Evolutionary conservation across 2,113 vertebrate species (phyloP), one percentile per base, ranked within the genome.

Genomic region (Ptyas mucosa): DNA sequence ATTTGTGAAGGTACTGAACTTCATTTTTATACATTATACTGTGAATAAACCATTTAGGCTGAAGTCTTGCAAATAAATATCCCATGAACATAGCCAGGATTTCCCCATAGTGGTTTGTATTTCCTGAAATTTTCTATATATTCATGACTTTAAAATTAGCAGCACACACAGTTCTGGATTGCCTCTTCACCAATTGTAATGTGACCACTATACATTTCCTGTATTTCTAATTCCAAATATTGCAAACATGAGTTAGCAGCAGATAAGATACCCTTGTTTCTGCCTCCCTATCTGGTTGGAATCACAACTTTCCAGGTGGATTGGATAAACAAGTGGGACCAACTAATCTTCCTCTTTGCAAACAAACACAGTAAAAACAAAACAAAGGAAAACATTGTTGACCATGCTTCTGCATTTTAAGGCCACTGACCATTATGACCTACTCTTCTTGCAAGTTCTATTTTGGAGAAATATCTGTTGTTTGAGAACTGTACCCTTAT

Each of bases 211-310:
- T 8, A 15, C 85, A 29, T 18, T 29, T 64, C 87, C n/a, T 43
- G 23, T 51, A 53, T 46, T 53, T 75, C 21, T n/a, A 52, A 64
- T 52, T 81, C 87, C 39, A 54, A 24, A 89, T 52, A 8, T 34
- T 81, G 87, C 58, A 92, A 88, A 51, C 57, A 69, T 89, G 87
- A 92, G 24, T 92, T 92, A 92, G 46, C 39, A 81, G 87, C 87
- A 89, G 91, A 89, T 81, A 89, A 92, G 52, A 81, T 55, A 23
- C 61, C 11, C 75, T 88, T 69, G 29, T 52, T 86, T 91, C 53
- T 58, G 26, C 90, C 57, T 87, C 34, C 39, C 24, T 43, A 92
- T 39, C 85, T 53, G 91, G 91, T 51, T 69, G 61, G 58, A 52
- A 88, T 54, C 23, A 10, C 34, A 92, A 75, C 58, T 26, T 52